Percentiles rank a stretch among this genome's conserved stretches.
phyloP scores from a whole-genome alignment of 1,140 invertebrate genomes.

The Bombus soroeensis region DNA sequence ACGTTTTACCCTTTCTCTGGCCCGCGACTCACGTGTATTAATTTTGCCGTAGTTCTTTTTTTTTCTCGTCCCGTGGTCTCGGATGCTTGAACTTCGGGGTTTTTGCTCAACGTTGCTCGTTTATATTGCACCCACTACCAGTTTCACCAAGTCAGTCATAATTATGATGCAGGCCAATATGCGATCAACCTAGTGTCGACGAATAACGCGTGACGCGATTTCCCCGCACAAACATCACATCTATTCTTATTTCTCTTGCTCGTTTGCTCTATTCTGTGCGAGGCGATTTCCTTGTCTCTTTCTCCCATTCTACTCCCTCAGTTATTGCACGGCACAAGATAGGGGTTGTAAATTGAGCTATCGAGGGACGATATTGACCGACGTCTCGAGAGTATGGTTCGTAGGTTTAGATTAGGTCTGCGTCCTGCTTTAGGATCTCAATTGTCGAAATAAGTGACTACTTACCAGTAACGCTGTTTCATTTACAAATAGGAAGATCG shows the following conservation, averaged over 20 bases:
- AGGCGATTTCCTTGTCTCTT: not conserved
- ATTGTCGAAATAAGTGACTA: not conserved
- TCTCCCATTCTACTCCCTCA: not conserved
- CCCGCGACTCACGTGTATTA: conserved; percentile 30
- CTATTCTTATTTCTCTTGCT: conserved; percentile 1
- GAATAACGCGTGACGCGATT: conserved; percentile 53
- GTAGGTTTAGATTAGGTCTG: not conserved
- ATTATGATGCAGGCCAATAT: conserved; percentile 74
- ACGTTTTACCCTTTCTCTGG: conserved; percentile 29
- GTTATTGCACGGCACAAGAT: not conserved
- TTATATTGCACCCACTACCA: not conserved
- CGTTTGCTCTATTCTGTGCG: not conserved
- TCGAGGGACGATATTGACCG: not conserved
- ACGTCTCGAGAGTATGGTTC: not conserved
- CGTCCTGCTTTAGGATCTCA: not conserved
- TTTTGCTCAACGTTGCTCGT: not conserved
- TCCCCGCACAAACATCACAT: conserved; percentile 12
- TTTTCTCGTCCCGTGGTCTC: conserved; percentile 24
- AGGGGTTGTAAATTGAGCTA: not conserved
- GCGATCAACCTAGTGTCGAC: conserved; percentile 69
- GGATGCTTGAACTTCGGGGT: not conserved
- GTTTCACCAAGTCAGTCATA: conserved; percentile 57
- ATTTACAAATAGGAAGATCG: not conserved
- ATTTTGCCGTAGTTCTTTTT: conserved; percentile 37
- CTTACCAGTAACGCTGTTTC: not conserved